Evolutionary conservation across 2,888 invertebrate species (phyloP), one percentile per base, ranked within the genome.

Genomic region (Agrotis ipsilon): DNA sequence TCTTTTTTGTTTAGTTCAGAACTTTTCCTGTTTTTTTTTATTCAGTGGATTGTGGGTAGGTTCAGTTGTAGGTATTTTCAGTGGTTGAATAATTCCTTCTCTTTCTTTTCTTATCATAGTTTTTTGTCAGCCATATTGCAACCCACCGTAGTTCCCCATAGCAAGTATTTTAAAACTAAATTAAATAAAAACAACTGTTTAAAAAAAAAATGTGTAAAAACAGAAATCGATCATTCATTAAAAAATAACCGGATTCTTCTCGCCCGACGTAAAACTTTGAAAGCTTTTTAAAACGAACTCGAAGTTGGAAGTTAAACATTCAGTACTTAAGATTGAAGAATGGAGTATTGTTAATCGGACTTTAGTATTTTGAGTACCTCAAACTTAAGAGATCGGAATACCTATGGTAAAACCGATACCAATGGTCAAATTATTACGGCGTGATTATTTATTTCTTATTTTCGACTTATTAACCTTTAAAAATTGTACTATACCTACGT

Each of bases 201-300:
- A 43, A 11, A 7, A 5, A 11, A 62, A 24, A 62, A 3, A 16
- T 16, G 43, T 1, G 19, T 3, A n/a, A n/a, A 32, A 62, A 24
- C 4, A 16, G 6, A 46, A 13, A 52, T 46, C 48, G 52, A 4
- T 16, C 52, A 39, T 61, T 71, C 67, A 76, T 80, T 76, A 76
- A 78, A 49, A 68, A 71, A 70, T 78, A 51, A 71, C 27, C 68
- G 11, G 60, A 63, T 46, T 67, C 48, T 57, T 57, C 45, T 75
- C 57, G 18, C 43, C 24, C 18, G 52, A 21, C 48, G 65, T 39
- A 43, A 67, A 70, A 80, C 60, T 80, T 76, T 79, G 57, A 76
- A 68, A 80, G 81, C 77, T 61, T 80, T 79, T 81, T 68, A 59
- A 76, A 68, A 58, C 3, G 68, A 65, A 51, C 76, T 68, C 71